A percentile compares a stretch with the other conserved stretches of the same genome.
These are phyloP conservation scores for Oreonectes daqikongensis DNA, from an alignment of 2,797 vertebrate genomes.

Conservation along the genomic window DNA sequence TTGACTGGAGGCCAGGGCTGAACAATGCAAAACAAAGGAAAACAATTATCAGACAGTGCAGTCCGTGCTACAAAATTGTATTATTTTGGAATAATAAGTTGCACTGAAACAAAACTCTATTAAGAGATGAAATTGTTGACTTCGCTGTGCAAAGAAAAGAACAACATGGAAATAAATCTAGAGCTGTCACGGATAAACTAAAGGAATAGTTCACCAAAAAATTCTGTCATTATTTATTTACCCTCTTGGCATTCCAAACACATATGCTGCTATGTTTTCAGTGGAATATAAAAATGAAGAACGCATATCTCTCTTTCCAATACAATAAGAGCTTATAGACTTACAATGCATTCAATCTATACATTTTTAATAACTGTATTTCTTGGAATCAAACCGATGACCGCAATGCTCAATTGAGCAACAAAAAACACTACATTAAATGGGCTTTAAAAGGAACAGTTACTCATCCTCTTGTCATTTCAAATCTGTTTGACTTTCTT, in stretches of 20 bases:
- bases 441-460: no score
- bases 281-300: background rate
- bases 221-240: background rate
- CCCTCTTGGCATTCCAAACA: background rate
- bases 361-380: no score
- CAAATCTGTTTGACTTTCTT: no score
- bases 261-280: background rate
- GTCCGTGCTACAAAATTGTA: background rate
- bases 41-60: background rate
- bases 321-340: background rate
- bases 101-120: background rate
- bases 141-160: background rate
- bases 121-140: constrained; percentile 3
- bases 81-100: background rate
- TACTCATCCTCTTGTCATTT: no score
- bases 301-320: background rate
- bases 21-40: constrained; percentile 6
- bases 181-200: constrained; percentile 28
- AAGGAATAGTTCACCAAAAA: background rate
- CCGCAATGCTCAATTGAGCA: no score
- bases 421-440: no score
- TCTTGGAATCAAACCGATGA: no score
- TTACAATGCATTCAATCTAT: no score
- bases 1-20: background rate
- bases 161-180: constrained; percentile 21